Percentiles rank a stretch among this genome's conserved stretches.
Conservation (phyloP, 2,888 invertebrate genomes). For the Strigamia transsilvanica region DNA sequence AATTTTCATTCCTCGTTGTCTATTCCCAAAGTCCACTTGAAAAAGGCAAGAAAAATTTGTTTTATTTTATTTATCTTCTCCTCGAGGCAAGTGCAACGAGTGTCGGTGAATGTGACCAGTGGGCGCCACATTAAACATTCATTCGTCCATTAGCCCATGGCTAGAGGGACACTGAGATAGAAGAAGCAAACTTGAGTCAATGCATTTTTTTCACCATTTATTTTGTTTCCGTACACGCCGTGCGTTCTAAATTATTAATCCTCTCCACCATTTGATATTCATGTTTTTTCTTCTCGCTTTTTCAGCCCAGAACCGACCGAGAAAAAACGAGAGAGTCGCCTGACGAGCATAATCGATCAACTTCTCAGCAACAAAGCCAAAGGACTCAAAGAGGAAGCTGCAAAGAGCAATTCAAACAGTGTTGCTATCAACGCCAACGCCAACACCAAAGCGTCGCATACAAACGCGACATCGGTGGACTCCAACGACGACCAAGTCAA, state of each 20-base stretch:
- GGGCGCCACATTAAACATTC: constrained; percentile 42
- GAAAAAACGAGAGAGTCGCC: constrained; percentile 58
- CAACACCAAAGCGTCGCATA: not conserved
- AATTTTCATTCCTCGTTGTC: not conserved
- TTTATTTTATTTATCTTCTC: constrained; percentile 4
- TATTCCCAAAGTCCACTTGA: not conserved
- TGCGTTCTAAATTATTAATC: constrained; percentile 46
- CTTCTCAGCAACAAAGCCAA: constrained; percentile 58
- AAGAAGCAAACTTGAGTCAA: not conserved
- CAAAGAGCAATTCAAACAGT: constrained; percentile 10
- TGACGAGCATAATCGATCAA: constrained; percentile 59
- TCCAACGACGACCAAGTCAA: constrained; percentile 34
- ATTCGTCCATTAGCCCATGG: constrained; percentile 43
- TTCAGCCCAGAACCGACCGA: constrained; percentile 57
- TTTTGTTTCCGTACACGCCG: not conserved
- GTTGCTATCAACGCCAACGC: constrained; percentile 21
- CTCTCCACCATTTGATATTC: constrained; percentile 17
- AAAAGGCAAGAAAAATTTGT: constrained; percentile 15
- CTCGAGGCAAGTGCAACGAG: constrained; percentile 29
- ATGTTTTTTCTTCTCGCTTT: constrained; percentile 42
- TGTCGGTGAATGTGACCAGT: constrained; percentile 35
- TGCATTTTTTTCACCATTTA: constrained; percentile 1
- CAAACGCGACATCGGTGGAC: not conserved
- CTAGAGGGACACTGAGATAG: not conserved
- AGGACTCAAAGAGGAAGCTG: constrained; percentile 52